Evolutionary conservation across 1,140 invertebrate genomes (phyloP), one percentile per base, ranked within the genome.

Genomic region (Chrysopa pallens): DNA sequence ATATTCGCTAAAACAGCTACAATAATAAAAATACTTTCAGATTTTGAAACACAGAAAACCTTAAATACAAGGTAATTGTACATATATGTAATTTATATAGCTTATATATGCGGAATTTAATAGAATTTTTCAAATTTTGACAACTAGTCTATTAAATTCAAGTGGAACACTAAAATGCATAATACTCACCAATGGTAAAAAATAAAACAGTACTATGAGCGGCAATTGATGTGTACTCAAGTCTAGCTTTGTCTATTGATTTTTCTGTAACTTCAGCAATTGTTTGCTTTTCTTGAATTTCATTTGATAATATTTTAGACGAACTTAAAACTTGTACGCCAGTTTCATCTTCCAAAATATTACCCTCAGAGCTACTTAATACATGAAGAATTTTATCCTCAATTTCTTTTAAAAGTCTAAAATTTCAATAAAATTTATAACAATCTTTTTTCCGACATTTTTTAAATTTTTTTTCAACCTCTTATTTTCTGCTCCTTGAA

Each of bases 281-380:
- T 38, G 80, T 73, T 66, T 94, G 88, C 59, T 95, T 95, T 35
- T 84, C 76, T 52, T 78, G 78, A 42, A 95, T 87, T 50, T 89
- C 84, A 62, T 90, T 86, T 39, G 88, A 76, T 53, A 91, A 64
- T 17, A 77, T 70, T 68, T 96, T 95, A 0, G 91, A 93, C 1
- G 88, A 88, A 44, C 87, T 92, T 44, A 96, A 63, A 50, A 93
- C 77, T 58, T 86, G 79, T 6, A 96, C 88, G 8, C 89, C 90
- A 40, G 83, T 87, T 63, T 97, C 92, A 62, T 97, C 91, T 61
- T 96, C 92, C 12, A 97, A 66, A 54, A 97, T 82, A 64, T 95
- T 93, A 37, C 89, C 88, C 47, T 86, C 78, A 0, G 87, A 85
- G 0, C 80, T 78, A 5, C 80, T 79, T 2, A 97, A 61, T 0